These are phyloP conservation scores for Belgica antarctica DNA, from an alignment of 2,888 invertebrate genomes.

Conservation along the genomic window DNA sequence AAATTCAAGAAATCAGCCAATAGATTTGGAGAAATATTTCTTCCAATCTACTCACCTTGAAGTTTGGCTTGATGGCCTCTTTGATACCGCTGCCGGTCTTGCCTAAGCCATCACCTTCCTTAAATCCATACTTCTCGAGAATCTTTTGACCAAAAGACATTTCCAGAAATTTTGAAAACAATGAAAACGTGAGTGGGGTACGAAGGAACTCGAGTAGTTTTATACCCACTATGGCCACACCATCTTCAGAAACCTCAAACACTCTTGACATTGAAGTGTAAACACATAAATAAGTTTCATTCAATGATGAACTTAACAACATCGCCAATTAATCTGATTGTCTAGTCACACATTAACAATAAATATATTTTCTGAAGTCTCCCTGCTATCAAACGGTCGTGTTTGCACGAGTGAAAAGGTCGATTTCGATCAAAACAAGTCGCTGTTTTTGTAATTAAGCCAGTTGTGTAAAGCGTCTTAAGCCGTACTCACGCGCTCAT, in stretches of 20 bases:
- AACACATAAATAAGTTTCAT: neutral
- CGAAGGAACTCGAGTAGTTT: too few relatives aligned
- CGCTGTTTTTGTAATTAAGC: too few relatives aligned
- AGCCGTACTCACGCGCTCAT: too few relatives aligned
- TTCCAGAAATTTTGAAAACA: too few relatives aligned
- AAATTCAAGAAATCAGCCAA: neutral
- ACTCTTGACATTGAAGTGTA: neutral
- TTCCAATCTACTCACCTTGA: conserved; percentile 54
- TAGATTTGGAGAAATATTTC: neutral
- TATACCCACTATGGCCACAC: too few relatives aligned
- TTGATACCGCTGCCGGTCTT: conserved; percentile 75
- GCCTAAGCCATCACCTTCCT: conserved; percentile 64
- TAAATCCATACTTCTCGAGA: conserved; percentile 31
- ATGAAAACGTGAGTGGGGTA: conserved; percentile 5
- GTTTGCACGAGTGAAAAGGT: too few relatives aligned
- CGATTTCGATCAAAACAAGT: too few relatives aligned
- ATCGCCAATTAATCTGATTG: neutral
- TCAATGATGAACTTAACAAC: too few relatives aligned
- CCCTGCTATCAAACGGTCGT: too few relatives aligned
- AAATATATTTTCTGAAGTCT: too few relatives aligned
- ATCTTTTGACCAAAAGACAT: conserved; percentile 35
- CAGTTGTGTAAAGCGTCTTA: too few relatives aligned
- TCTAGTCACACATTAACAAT: too few relatives aligned
- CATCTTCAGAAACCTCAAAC: neutral
- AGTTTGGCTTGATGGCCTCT: conserved; percentile 71